Evolutionary conservation across 1,140 invertebrate species (phyloP), one percentile per base, ranked within the genome.

Genomic region (Drosophila tropicalis): DNA sequence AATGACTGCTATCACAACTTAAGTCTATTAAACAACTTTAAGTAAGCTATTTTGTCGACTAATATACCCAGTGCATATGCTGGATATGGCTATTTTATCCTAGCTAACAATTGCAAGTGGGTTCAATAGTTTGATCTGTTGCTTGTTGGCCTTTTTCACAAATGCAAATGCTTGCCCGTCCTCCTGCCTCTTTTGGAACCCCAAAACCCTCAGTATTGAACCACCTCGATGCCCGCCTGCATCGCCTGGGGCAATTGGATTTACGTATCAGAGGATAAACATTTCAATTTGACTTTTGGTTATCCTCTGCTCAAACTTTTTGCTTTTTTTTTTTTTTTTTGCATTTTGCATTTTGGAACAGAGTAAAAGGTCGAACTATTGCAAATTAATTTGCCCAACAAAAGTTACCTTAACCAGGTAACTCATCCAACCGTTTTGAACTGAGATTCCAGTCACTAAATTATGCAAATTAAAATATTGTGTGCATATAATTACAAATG

Each of bases 401-500:
- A 60, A 29, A 66, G 58, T 54, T 67, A 12, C 36, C 36, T 4
- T 22, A 12, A 40, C 25, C 32, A 51, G 13, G 34, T 36, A 5
- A 13, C 32, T 57, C 17, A 70, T 47, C 34, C 15, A 17, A 60
- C 13, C 40, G 25, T 17, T 56, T 41, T 17, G 58, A 29, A 17
- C 56, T 9, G 63, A 63, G 51, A 70, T 70, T 19, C 62, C 65
- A 81, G 75, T 83, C 67, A 79, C 79, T 86, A 86, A 86, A 86
- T 86, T 86, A 86, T 86, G 83, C 83, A 86, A 86, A 86, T 86
- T 86, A 86, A 86, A 86, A 87, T 86, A 87, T 77, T 87, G 82
- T 79, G 76, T 79, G 76, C 83, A 83, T 70, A 87, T 86, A 86
- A 86, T 86, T 86, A 86, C 83, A 83, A 79, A 87, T 83, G 83